Evolutionary conservation across 1,140 invertebrate genomes (phyloP), one percentile per base, ranked within the genome.

Genomic region (Solen grandis): DNA sequence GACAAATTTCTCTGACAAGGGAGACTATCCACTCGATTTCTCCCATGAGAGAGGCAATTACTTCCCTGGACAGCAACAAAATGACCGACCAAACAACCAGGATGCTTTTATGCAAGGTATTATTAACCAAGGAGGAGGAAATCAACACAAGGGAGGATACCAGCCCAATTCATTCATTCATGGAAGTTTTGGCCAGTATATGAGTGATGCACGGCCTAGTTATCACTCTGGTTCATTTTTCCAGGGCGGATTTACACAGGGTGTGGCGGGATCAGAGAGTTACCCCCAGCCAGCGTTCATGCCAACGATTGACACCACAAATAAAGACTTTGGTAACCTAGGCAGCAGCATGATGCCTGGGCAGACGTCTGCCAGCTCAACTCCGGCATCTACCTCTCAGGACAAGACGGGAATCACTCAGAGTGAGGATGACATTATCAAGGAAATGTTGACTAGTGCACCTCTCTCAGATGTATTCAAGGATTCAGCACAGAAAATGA

Each of bases 21-120:
- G 75, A 41, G 75, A 78, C 31, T 78, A 69, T 29, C 75, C 75
- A 0, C 19, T 78, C n/a, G 75, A 78, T 36, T 78, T 78, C 50
- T 78, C 75, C 19, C 63, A 78, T 78, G 75, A 78, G 35, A 22
- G 75, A 31, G 75, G 63, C 5, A 78, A 29, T 78, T 78, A 78
- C 33, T 78, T 68, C 52, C 65, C 63, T 22, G 41, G 8, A 10
- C 27, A 27, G 38, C 75, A 78, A 22, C 8, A 41, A 46, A 69
- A 25, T 57, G 52, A 68, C 36, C 59, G 73, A 76, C 31, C 10
- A 22, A 31, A 27, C 22, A 29, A 29, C n/a, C 63, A 78, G 35
- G 75, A 78, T 19, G 66, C 65, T 31, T 78, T 78, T 46, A 46
- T 78, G 3, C 75, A 78, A 50, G 75, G 75, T 29, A 78, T 78